These are phyloP conservation scores for Proisotoma minuta DNA, from an alignment of 2,888 invertebrate species.

Conservation along the genomic window DNA sequence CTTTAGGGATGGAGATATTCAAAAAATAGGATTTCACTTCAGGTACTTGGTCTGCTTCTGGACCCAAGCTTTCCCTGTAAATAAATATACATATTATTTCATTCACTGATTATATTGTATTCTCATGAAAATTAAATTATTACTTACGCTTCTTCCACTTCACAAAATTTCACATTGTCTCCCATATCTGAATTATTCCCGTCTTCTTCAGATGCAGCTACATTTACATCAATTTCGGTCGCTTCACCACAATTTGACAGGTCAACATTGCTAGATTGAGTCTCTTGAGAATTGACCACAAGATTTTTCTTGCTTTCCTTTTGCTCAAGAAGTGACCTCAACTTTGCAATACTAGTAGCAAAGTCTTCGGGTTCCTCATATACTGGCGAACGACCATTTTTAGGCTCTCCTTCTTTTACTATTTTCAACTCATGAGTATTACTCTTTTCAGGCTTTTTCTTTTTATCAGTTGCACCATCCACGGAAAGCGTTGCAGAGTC, in stretches of 20 bases:
- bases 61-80: not conserved
- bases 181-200: too few relatives aligned
- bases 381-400: constrained; percentile 56
- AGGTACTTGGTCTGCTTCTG: constrained; percentile 17
- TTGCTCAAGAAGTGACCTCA: constrained; percentile 63
- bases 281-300: too few relatives aligned
- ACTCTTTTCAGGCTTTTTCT: constrained; percentile 16
- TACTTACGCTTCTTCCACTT: too few relatives aligned
- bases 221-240: too few relatives aligned
- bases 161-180: too few relatives aligned
- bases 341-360: constrained; percentile 66
- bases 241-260: too few relatives aligned
- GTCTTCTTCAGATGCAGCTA: too few relatives aligned
- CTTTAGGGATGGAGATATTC: constrained; percentile 49
- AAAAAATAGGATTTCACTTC: constrained; percentile 48
- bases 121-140: too few relatives aligned
- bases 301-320: constrained; percentile 48
- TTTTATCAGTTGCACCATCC: constrained; percentile 25
- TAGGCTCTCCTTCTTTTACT: constrained; percentile 47
- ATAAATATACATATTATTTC: not conserved
- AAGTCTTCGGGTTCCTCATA: constrained; percentile 70
- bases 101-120: too few relatives aligned
- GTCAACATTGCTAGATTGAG: too few relatives aligned
- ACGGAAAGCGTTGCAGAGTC: constrained; percentile 29
- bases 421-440: constrained; percentile 28